These are phyloP conservation scores for Dasypogon diadema DNA, from an alignment of 2,888 invertebrate genomes.

Conservation along the genomic window DNA sequence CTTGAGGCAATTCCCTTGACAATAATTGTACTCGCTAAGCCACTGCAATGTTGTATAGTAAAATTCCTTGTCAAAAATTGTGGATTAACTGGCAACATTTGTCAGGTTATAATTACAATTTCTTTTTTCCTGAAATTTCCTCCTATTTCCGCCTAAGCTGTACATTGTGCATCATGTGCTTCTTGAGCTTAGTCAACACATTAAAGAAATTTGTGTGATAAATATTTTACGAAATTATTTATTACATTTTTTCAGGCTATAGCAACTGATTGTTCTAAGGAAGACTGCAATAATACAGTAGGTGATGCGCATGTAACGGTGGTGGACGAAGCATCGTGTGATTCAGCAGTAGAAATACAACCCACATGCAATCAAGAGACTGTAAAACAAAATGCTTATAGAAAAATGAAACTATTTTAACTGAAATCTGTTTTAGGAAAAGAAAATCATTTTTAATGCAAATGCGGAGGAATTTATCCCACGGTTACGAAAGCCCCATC, in stretches of 20 bases:
- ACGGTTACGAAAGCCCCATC: constrained; percentile 45
- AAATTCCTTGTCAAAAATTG: too few species aligned
- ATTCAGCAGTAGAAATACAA: not conserved
- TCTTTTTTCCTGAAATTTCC: too few species aligned
- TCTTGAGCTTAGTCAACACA: too few species aligned
- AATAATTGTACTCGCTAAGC: too few species aligned
- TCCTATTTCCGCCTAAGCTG: too few species aligned
- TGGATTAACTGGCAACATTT: too few species aligned
- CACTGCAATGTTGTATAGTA: too few species aligned
- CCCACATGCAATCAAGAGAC: constrained; percentile 47
- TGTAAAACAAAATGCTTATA: constrained; percentile 39
- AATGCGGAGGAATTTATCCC: constrained; percentile 57
- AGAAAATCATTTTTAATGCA: constrained; percentile 53
- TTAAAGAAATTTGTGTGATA: too few species aligned
- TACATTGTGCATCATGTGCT: too few species aligned
- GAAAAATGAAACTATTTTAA: not conserved
- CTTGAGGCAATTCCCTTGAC: too few species aligned
- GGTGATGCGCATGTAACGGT: not conserved
- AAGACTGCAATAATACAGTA: constrained; percentile 49
- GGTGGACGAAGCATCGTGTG: constrained; percentile 1
- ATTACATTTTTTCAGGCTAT: constrained; percentile 49
- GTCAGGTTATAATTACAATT: too few species aligned
- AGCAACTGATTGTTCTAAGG: constrained; percentile 56
- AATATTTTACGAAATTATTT: not conserved
- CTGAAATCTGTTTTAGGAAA: constrained; percentile 43